These are phyloP conservation scores for Cryptocephalus primarius DNA, from an alignment of 2,888 invertebrate genomes.

Conservation along the genomic window DNA sequence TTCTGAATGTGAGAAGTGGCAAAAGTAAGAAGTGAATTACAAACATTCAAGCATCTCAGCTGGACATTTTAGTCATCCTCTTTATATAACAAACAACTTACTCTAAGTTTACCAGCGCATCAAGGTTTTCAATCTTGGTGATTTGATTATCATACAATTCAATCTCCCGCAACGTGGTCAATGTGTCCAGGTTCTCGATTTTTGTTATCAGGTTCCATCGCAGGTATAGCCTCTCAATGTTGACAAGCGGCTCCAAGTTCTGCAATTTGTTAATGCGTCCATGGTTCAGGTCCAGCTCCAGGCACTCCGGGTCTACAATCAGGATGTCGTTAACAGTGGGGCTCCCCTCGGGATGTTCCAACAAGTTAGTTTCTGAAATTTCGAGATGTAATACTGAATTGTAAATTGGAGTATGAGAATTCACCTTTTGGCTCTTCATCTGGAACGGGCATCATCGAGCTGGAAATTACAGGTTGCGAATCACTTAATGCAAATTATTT, in stretches of 20 bases:
- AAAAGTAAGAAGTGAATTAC: too few relatives aligned
- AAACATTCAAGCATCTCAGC: too few relatives aligned
- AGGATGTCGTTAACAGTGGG: slow-evolving; percentile 46
- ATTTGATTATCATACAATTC: slow-evolving; percentile 98
- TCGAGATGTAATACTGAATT: background rate
- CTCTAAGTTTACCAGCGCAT: slow-evolving; percentile 78
- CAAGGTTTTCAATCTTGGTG: slow-evolving; percentile 80
- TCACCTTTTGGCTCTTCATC: background rate
- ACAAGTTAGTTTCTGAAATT: background rate
- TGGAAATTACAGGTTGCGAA: background rate
- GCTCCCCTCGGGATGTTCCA: background rate
- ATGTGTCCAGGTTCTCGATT: slow-evolving; percentile 75
- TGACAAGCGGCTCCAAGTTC: slow-evolving; percentile 66
- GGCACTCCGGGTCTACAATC: slow-evolving; percentile 53
- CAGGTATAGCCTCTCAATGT: slow-evolving; percentile 71
- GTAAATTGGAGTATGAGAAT: background rate
- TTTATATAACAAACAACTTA: slow-evolving; percentile 39
- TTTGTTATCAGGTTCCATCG: slow-evolving; percentile 93
- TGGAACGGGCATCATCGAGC: background rate
- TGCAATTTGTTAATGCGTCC: slow-evolving; percentile 74
- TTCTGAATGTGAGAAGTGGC: too few relatives aligned
- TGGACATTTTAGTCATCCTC: background rate
- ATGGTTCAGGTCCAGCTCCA: slow-evolving; percentile 82
- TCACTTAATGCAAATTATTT: background rate
- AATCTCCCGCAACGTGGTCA: slow-evolving; percentile 71